A percentile compares a stretch with the other conserved stretches of the same genome.
These are phyloP conservation scores for Omphaloscelis lunosa DNA, from an alignment of 2,888 invertebrate species.

Conservation along the genomic window DNA sequence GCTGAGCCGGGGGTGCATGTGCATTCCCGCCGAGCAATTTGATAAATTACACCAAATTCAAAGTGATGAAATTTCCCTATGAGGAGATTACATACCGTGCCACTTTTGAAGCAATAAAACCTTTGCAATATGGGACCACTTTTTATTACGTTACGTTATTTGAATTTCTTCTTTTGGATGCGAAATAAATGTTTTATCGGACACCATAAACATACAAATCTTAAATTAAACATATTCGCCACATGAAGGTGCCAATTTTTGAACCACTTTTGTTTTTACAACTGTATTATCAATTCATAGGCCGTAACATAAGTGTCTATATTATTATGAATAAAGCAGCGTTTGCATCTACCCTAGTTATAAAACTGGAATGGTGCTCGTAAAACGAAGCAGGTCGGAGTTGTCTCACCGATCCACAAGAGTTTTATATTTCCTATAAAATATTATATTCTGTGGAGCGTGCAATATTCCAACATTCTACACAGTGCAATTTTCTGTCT, in stretches of 20 bases:
- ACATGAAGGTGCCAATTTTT: slow-evolving; percentile 30
- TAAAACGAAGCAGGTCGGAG: slow-evolving; percentile 69
- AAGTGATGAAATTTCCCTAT: slow-evolving; percentile 82
- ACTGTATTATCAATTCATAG: slow-evolving; percentile 63
- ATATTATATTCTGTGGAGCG: slow-evolving; percentile 69
- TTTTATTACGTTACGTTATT: slow-evolving; percentile 44
- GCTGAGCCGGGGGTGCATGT: slow-evolving; percentile 86
- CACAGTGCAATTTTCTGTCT: slow-evolving; percentile 69
- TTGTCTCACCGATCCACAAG: slow-evolving; percentile 66
- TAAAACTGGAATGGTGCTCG: slow-evolving; percentile 70
- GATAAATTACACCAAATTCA: slow-evolving; percentile 87
- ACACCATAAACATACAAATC: slow-evolving; percentile 47
- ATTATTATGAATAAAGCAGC: slow-evolving; percentile 67
- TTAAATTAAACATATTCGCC: slow-evolving; percentile 37
- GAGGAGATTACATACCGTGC: slow-evolving; percentile 74
- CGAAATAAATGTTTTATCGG: slow-evolving; percentile 41
- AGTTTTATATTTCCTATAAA: slow-evolving; percentile 73
- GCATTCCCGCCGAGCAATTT: slow-evolving; percentile 84
- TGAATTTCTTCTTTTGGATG: slow-evolving; percentile 35
- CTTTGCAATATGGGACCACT: slow-evolving; percentile 55
- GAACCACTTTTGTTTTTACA: slow-evolving; percentile 51
- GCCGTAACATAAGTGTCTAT: slow-evolving; percentile 62
- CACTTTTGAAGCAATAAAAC: slow-evolving; percentile 67
- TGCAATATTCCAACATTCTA: slow-evolving; percentile 69
- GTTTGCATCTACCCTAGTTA: slow-evolving; percentile 66